Percentiles rank a stretch among this genome's conserved stretches.
phyloP scores from a whole-genome alignment of 2,113 vertebrate species.

The Gymnobelideus leadbeateri region DNA sequence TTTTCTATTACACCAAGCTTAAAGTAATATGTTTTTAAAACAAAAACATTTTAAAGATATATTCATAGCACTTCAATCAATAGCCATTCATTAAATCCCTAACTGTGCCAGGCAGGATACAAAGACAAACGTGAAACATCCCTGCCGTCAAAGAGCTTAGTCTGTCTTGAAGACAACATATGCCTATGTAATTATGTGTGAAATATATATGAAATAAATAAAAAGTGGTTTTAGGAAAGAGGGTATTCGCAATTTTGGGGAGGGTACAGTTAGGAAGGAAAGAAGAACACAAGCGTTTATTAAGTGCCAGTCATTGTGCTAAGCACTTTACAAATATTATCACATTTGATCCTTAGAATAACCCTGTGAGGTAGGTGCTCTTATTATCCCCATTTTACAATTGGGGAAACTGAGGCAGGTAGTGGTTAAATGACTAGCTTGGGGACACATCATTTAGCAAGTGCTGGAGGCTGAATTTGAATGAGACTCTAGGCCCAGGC shows the following conservation, averaged over 20 bases:
- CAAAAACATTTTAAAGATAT: too few relatives aligned
- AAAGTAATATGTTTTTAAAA: too few relatives aligned
- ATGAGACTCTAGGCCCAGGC: background rate
- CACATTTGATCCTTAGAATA: background rate
- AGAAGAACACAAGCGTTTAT: background rate
- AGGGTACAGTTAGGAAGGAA: background rate
- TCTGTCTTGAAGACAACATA: background rate
- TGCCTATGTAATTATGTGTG: background rate
- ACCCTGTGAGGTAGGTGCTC: background rate
- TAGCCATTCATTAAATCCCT: too few relatives aligned
- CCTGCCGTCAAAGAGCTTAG: background rate
- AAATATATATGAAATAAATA: background rate
- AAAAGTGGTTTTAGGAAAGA: background rate
- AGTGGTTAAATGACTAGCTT: background rate
- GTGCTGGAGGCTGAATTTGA: background rate
- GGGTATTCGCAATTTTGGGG: background rate
- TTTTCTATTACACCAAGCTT: too few relatives aligned
- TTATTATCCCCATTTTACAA: background rate
- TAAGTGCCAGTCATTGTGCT: background rate
- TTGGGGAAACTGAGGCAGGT: background rate
- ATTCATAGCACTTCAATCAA: too few relatives aligned
- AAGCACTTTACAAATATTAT: background rate
- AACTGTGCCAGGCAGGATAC: too few relatives aligned
- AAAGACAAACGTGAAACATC: background rate
- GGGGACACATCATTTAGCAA: background rate